phyloP scores from a whole-genome alignment of 1,140 invertebrate genomes.

The Adelges cooleyi region DNA sequence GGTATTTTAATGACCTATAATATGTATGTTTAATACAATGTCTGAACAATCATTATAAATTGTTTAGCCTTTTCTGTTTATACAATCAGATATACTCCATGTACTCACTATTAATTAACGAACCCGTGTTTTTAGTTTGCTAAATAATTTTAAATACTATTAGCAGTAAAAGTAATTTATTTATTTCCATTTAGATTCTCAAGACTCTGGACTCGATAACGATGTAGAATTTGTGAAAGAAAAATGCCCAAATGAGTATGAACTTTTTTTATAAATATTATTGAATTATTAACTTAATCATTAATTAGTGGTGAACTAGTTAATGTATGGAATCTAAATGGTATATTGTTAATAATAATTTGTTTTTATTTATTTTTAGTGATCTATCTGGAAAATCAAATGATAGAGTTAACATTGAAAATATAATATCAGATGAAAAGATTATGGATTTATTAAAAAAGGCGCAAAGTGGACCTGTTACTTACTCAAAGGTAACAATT shows the following conservation, averaged over 20 bases:
- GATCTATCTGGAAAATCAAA: background rate
- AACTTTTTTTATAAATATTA: background rate
- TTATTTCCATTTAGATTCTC: background rate
- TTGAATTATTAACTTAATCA: too few species aligned
- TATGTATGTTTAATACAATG: too few species aligned
- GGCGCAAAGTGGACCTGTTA: background rate
- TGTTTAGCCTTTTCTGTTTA: too few species aligned
- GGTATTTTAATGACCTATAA: too few species aligned
- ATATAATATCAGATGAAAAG: background rate
- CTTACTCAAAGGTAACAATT: conserved; percentile 3
- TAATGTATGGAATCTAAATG: too few species aligned
- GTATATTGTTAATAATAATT: too few species aligned
- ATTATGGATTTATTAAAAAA: background rate
- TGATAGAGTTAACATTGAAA: conserved; percentile 5
- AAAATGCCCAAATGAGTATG: background rate
- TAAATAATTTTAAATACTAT: background rate
- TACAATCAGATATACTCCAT: too few species aligned
- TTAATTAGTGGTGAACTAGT: too few species aligned
- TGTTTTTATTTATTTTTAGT: background rate
- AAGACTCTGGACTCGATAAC: background rate
- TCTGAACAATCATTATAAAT: too few species aligned
- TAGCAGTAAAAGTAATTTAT: background rate
- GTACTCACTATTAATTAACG: too few species aligned
- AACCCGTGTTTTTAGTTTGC: too few species aligned
- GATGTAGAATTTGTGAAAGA: background rate